Base-by-base conservation (phyloP, 2,888 invertebrate species). In the Oxytorus armatus region DNA sequence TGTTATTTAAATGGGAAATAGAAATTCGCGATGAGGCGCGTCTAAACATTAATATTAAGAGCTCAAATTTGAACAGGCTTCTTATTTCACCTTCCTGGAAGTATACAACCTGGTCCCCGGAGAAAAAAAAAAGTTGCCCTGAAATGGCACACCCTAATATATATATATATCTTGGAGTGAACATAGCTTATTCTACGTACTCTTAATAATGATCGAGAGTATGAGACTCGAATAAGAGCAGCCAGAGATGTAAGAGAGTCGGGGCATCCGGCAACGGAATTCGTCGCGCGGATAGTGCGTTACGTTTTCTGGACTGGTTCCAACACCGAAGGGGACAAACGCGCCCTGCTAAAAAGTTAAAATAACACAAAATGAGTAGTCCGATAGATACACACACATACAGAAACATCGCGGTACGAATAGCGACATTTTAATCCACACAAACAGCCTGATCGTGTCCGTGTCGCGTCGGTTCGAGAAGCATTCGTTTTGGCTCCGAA, bases 331-430 rank as follows among this genome's bases (percentile, higher is more conserved):
- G 79, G 68, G 63, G 33, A 23, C 42, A 44, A 42, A n/a, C 61
- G 55, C 47, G 29, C 63, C 66, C 69, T 79, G 78, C 66, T 82
- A 81, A 83, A 83, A 84, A 83, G 83, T 84, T 83, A 83, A 84
- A 84, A 84, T 84, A 84, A 84, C 82, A 84, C 77, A 75, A 79
- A 73, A 80, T 68, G 75, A 49, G 55, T 25, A 18, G 36, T 69
- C 65, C 47, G n/a, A n/a, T n/a, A n/a, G n/a, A n/a, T n/a, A 49
- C 42, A 55, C 70, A 29, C 47, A 47, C 11, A 33, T n/a, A 53
- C 18, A 42, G 47, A 47, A 61, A 25, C 57, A 16, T 36, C 61
- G 42, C 44, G 16, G 33, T 53, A 29, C n/a, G 63, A 29, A 61
- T 10, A 4, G 39, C 8, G 10, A 11, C 36, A 11, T 33, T 29